These are phyloP conservation scores for Caenorhabditis elegans DNA, from an alignment of 1,140 invertebrate species.

Conservation along the genomic window WBcel235 BX284606.5:1297501-1298000, in stretches of 20 bases:
- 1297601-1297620: neutral
- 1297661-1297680: neutral
- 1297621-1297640: neutral
- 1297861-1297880: too few species aligned
- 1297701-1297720: neutral
- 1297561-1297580: conserved; percentile 35
- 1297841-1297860: too few species aligned
- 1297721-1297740: neutral
- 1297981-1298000: conserved; percentile 52
- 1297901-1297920: neutral
- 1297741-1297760: conserved; percentile 3
- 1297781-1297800: too few species aligned
- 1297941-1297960: neutral
- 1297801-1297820: too few species aligned
- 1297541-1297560: too few species aligned
- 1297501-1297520: too few species aligned
- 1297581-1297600: conserved; percentile 30
- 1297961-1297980: conserved; percentile 18
- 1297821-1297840: too few species aligned
- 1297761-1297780: too few species aligned
- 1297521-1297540: too few species aligned
- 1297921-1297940: neutral
- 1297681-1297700: neutral
- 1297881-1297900: neutral
- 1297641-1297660: neutral